A percentile compares a stretch with the other conserved stretches of the same genome.
These are phyloP conservation scores for Globia sparganii DNA, from an alignment of 2,888 invertebrate species.

Conservation along the genomic window DNA sequence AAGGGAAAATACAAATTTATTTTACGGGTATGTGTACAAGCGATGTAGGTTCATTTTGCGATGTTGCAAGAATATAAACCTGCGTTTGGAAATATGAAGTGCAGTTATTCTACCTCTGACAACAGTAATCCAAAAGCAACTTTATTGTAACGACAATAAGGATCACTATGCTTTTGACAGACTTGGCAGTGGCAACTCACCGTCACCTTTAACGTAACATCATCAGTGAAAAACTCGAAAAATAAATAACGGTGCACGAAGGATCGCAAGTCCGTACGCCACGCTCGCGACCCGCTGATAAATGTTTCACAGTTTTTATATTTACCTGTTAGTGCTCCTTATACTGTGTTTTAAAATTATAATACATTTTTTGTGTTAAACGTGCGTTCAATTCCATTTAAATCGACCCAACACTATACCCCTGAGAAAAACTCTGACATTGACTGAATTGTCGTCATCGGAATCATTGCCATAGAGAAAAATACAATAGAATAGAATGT, in stretches of 20 bases:
- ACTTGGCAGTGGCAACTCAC: neutral
- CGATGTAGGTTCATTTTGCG: neutral
- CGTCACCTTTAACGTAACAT: neutral
- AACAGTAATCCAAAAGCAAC: neutral
- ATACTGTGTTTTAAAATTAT: neutral
- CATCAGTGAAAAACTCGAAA: neutral
- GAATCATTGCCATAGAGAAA: neutral
- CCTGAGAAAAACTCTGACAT: neutral
- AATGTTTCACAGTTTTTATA: neutral
- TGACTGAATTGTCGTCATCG: neutral
- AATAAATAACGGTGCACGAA: neutral
- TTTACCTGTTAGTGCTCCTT: neutral
- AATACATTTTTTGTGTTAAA: neutral
- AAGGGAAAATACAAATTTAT: slow-evolving; percentile 61
- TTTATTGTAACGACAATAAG: neutral
- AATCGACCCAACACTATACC: neutral
- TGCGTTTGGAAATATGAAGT: neutral
- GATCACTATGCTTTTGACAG: too few species aligned
- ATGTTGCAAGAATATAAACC: neutral
- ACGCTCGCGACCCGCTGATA: neutral
- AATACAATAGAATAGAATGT: neutral
- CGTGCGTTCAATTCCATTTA: neutral
- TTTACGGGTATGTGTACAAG: slow-evolving; percentile 27
- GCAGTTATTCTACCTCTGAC: too few species aligned
- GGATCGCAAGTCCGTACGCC: neutral